Conservation (phyloP, 2,797 vertebrate species). For the Heliangelus exortis region DNA sequence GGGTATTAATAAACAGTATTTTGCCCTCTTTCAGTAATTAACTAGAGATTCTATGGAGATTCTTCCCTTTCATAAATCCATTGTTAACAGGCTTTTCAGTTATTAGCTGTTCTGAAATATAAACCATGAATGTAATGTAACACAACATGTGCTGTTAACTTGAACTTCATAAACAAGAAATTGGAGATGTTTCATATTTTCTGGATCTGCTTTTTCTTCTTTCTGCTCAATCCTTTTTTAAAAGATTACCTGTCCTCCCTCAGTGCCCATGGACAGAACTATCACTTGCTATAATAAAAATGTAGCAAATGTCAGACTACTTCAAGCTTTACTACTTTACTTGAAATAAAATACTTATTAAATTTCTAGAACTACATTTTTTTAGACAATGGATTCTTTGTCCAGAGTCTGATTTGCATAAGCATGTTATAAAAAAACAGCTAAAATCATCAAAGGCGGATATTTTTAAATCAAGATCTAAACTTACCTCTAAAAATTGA, state of each 20-base stretch:
- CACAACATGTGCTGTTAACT: background rate
- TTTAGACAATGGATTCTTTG: background rate
- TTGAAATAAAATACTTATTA: background rate
- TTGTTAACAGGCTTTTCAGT: background rate
- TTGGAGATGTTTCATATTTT: background rate
- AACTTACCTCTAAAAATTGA: background rate
- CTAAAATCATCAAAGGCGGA: background rate
- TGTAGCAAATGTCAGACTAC: background rate
- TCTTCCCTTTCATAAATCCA: background rate
- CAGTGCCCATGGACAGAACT: background rate
- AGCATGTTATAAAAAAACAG: background rate
- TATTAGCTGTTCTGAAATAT: background rate
- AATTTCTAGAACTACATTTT: background rate
- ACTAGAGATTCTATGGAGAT: background rate
- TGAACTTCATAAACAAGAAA: background rate
- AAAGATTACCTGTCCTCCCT: accelerated
- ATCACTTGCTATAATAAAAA: background rate
- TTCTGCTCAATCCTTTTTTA: background rate
- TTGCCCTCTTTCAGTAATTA: background rate
- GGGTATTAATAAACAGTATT: slow-evolving; percentile 24
- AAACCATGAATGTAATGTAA: background rate
- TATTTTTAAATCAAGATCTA: background rate
- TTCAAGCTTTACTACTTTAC: background rate
- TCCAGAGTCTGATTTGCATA: background rate
- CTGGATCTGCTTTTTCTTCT: background rate